Evolutionary conservation across 2,797 vertebrate species (phyloP).

Genomic region (Borostomias antarcticus): DNA sequence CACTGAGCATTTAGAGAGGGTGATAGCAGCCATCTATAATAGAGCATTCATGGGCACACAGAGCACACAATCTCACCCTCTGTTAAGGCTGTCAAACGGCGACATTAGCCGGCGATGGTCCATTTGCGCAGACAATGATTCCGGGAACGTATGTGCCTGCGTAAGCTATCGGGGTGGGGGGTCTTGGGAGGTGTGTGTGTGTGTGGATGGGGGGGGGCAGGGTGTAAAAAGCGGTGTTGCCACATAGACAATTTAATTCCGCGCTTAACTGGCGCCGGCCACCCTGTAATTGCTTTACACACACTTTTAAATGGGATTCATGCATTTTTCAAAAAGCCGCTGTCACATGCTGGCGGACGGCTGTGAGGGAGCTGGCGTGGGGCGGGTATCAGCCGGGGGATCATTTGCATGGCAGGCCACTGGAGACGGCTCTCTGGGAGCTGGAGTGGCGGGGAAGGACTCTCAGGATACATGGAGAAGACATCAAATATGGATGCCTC

Average conservation of each 20-base stretch:
- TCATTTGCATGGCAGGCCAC: conserved; percentile 36
- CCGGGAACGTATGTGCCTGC: not conserved
- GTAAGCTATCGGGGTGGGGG: conserved; percentile 25
- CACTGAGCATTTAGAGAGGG: conserved; percentile 27
- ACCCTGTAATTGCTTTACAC: conserved; percentile 19
- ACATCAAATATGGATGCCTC: conserved; percentile 72
- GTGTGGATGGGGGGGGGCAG: too few relatives aligned
- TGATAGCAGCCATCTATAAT: conserved; percentile 40
- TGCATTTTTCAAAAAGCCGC: conserved; percentile 34
- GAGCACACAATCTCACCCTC: conserved; percentile 22
- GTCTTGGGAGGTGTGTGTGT: too few relatives aligned
- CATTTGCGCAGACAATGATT: conserved; percentile 38
- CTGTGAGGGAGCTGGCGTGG: not conserved
- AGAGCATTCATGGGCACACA: conserved; percentile 36
- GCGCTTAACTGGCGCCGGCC: conserved; percentile 27
- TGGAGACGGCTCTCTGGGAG: conserved; percentile 21
- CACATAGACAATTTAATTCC: conserved; percentile 39
- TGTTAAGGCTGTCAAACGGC: conserved; percentile 38
- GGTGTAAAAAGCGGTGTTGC: conserved; percentile 30
- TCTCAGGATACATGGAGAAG: conserved; percentile 31
- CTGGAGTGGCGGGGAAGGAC: not conserved
- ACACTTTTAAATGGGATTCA: conserved; percentile 51
- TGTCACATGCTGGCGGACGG: not conserved
- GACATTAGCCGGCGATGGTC: conserved; percentile 29
- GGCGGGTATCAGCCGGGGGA: conserved; percentile 27